Percentiles rank a stretch among this genome's conserved stretches.
phyloP scores from a whole-genome alignment of 2,113 vertebrate genomes.

The Sus scrofa region DNA sequence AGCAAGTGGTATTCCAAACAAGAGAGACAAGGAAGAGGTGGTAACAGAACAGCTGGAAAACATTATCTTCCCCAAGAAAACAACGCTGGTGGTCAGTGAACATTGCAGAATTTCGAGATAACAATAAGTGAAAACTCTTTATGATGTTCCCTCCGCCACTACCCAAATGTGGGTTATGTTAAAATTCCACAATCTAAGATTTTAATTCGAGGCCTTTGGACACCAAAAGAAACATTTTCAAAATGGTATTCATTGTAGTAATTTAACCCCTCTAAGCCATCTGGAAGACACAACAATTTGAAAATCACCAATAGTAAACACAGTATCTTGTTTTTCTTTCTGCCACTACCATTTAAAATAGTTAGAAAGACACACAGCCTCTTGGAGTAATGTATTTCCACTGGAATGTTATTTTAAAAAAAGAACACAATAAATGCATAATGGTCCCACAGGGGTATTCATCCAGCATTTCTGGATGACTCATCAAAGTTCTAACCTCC shows the following conservation, averaged over 20 bases:
- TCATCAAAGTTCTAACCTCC: conserved; percentile 10
- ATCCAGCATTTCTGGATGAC: conserved; percentile 14
- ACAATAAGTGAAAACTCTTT: conserved; percentile 66
- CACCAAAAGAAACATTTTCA: conserved; percentile 68
- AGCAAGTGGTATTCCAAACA: conserved; percentile 4
- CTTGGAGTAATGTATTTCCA: neutral
- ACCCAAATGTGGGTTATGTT: conserved; percentile 73
- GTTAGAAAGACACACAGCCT: neutral
- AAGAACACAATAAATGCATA: neutral
- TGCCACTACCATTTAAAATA: conserved; percentile 69
- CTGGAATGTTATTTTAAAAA: neutral
- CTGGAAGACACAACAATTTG: conserved; percentile 78
- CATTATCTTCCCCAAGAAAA: conserved; percentile 65
- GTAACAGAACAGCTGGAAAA: conserved; percentile 73
- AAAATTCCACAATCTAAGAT: conserved; percentile 76
- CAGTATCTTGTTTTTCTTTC: conserved; percentile 69
- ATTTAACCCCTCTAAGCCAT: conserved; percentile 65
- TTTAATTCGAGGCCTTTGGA: conserved; percentile 73
- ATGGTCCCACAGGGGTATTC: neutral
- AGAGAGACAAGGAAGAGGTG: conserved; percentile 52
- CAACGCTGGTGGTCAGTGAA: conserved; percentile 71
- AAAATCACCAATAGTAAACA: conserved; percentile 77
- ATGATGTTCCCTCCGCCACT: neutral
- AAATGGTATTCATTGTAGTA: conserved; percentile 60
- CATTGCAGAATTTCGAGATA: conserved; percentile 62